Evolutionary conservation across 2,797 vertebrate species (phyloP), one percentile per base, ranked within the genome.

Genomic region (Ibycter americanus): DNA sequence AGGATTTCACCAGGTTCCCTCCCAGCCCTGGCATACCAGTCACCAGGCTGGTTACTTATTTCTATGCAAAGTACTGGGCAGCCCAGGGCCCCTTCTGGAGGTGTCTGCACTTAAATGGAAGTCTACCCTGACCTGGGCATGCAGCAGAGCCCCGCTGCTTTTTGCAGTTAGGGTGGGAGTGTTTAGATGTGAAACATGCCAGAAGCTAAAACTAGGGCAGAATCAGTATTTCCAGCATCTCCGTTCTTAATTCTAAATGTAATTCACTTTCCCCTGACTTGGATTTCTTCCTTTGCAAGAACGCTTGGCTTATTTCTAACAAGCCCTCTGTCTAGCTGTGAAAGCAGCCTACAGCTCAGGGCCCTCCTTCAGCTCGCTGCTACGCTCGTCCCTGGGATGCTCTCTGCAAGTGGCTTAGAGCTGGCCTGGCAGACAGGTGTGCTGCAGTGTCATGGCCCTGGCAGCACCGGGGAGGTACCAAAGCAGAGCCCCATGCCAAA

Each of bases 341-440:
- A 66, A 71, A 88, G 40, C 83, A 82, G 72, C 56, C 63, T 38
- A 31, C 0, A 1, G 76, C 22, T 52, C 1, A 0, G 42, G 47
- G 51, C 40, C 10, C 32, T 86, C 42, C 54, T 49, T 87, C 49
- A 19, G 67, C 56, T 84, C 6, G 1, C 26, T 34, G 49, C 56
- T 47, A 1, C 19, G 58, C 83, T 78, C 0, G 0, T 46, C 46
- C 31, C 71, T 47, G 47, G 72, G 79, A 59, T 26, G 29, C 18
- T 84, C 40, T 15, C 59, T 81, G 47, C 20, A 12, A 71, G 46
- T 62, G 71, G 38, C 42, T 66, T 21, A 59, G 38, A 93, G 85
- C 82, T 90, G 92, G 90, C 66, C 84, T 82, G 87, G 82, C 89
- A 94, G 78, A 67, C 67, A 85, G 4, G 4, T 23, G 34, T 44